These are phyloP conservation scores for Drosophila mercatorum DNA, from an alignment of 2,888 invertebrate genomes.

Conservation along the genomic window DNA sequence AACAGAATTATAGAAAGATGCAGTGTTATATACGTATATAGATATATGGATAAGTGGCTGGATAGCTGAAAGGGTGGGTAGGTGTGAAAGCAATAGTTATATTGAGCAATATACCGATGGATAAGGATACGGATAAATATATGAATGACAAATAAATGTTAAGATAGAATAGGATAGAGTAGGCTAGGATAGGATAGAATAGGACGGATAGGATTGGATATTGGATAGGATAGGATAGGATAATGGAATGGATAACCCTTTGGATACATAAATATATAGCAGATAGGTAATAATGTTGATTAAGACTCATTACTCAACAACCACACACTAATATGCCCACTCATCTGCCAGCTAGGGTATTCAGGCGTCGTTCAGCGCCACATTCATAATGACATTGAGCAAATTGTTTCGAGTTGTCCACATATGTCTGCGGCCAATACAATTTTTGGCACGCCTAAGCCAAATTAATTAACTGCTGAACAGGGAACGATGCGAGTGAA, in stretches of 20 bases:
- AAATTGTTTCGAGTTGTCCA: conserved; percentile 45
- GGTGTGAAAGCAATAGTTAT: too few species aligned
- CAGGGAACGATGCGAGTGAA: conserved; percentile 8
- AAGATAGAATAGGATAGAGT: neutral
- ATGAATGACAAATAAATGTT: neutral
- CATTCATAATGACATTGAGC: conserved; percentile 3
- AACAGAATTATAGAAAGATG: too few species aligned
- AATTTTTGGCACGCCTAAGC: conserved; percentile 65
- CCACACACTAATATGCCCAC: neutral
- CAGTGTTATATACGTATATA: neutral
- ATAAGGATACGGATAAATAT: neutral
- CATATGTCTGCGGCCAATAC: conserved; percentile 53
- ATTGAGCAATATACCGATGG: neutral
- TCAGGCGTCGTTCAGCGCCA: neutral
- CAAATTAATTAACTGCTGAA: conserved; percentile 67
- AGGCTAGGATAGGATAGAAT: too few species aligned
- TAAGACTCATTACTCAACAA: too few species aligned
- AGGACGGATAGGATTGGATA: too few species aligned
- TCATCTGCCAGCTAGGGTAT: conserved; percentile 1
- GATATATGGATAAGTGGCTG: neutral
- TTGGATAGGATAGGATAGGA: too few species aligned
- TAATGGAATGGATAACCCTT: neutral
- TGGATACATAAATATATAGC: neutral
- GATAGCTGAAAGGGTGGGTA: neutral
- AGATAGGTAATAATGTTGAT: neutral